A percentile compares a stretch with the other conserved stretches of the same genome.
Evolutionary conservation across 2,113 vertebrate species (phyloP).

Genomic region (Typhlomys cinereus): DNA sequence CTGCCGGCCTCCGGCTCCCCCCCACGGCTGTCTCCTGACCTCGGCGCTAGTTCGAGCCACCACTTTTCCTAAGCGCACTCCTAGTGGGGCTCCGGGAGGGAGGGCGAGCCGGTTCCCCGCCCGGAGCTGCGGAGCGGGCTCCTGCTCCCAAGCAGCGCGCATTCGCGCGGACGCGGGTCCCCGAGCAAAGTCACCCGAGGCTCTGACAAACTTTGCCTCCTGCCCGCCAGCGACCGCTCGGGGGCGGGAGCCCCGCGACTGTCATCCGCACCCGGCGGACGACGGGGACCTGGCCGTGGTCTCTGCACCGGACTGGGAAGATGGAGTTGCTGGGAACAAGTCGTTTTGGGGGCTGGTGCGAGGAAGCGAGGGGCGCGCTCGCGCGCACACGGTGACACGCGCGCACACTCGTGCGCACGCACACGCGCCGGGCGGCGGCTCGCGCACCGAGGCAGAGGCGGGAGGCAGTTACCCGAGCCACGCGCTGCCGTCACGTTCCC

Average conservation of each 20-base stretch:
- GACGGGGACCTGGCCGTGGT: constrained; percentile 17
- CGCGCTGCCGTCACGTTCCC: constrained; percentile 56
- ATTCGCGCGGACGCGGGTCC: neutral
- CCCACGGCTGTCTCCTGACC: constrained; percentile 63
- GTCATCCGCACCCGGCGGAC: constrained; percentile 57
- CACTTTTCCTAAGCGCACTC: constrained; percentile 73
- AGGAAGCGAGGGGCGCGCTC: constrained; percentile 19
- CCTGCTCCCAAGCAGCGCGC: neutral
- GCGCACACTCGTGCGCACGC: neutral
- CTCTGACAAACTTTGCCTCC: constrained; percentile 81
- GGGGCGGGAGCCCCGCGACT: constrained; percentile 63
- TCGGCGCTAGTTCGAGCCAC: constrained; percentile 49
- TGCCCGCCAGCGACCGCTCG: neutral
- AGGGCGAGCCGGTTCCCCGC: constrained; percentile 11
- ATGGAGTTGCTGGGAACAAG: constrained; percentile 52
- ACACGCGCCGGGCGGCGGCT: neutral
- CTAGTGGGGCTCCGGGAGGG: constrained; percentile 49
- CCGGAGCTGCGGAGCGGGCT: constrained; percentile 54
- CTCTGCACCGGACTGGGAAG: constrained; percentile 14
- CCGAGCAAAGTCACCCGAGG: constrained; percentile 78
- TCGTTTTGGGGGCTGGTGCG: constrained; percentile 37
- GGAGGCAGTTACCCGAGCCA: constrained; percentile 65
- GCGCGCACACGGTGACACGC: neutral
- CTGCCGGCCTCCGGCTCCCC: constrained; percentile 62
- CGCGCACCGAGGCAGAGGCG: neutral